Evolutionary conservation across 2,113 vertebrate species (phyloP).

Genomic region (Suncus etruscus): DNA sequence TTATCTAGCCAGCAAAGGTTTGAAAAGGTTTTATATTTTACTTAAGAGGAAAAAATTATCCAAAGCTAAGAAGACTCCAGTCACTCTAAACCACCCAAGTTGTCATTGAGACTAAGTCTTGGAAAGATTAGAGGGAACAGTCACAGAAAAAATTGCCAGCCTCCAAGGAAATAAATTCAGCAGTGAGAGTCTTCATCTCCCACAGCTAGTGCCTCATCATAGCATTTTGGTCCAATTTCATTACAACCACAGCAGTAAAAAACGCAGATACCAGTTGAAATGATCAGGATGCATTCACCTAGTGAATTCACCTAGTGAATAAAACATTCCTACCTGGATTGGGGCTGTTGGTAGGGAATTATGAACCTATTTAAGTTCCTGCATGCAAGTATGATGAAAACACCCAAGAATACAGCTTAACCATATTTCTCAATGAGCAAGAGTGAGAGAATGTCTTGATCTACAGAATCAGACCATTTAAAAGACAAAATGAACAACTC

Average conservation of each 20-base stretch:
- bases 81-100: not conserved
- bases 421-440: not conserved
- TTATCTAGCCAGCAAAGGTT: constrained; percentile 58
- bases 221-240: not conserved
- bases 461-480: not conserved
- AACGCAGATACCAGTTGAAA: too few relatives aligned
- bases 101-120: not conserved
- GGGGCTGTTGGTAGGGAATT: not conserved
- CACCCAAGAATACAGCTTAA: not conserved
- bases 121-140: not conserved
- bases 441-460: not conserved
- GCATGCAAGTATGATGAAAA: not conserved
- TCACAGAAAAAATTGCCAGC: constrained; percentile 48
- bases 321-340: not conserved
- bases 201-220: not conserved
- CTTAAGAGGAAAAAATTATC: constrained; percentile 42
- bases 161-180: constrained; percentile 24
- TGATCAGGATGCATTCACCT: not conserved
- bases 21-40: constrained; percentile 60
- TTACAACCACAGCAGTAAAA: not conserved
- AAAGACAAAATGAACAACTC: not conserved
- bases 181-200: not conserved
- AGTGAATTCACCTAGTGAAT: not conserved
- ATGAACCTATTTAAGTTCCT: constrained; percentile 16
- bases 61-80: constrained; percentile 24